Evolutionary conservation across 2,797 vertebrate genomes (phyloP).

Genomic region (Takifugu rubripes): DNA sequence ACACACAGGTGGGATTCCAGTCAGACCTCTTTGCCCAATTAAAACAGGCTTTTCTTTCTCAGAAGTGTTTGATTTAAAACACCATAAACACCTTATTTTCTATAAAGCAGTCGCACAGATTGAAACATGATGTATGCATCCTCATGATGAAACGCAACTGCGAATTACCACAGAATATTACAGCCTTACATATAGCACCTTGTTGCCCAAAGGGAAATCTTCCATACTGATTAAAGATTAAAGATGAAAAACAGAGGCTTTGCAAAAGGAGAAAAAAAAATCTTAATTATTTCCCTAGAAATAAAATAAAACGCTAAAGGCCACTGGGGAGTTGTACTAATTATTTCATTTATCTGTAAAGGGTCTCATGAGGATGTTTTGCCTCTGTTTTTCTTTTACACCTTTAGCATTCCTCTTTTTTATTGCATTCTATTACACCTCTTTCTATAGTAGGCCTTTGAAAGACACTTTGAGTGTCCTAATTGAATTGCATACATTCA

Average conservation of each 20-base stretch:
- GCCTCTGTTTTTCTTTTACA: conserved; percentile 44
- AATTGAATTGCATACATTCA: conserved; percentile 27
- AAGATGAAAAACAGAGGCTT: conserved; percentile 63
- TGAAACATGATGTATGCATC: conserved; percentile 41
- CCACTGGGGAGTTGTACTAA: conserved; percentile 75
- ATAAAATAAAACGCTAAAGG: conserved; percentile 71
- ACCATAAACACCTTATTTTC: conserved; percentile 53
- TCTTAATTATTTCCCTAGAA: conserved; percentile 77
- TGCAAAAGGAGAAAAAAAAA: conserved; percentile 47
- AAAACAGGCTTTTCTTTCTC: conserved; percentile 60
- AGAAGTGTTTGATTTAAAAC: conserved; percentile 46
- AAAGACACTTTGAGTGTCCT: conserved; percentile 16
- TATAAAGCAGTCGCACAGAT: conserved; percentile 16
- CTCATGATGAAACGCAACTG: conserved; percentile 38
- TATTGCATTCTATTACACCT: conserved; percentile 41
- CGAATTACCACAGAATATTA: conserved; percentile 45
- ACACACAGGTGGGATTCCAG: conserved; percentile 69
- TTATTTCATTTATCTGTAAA: conserved; percentile 82
- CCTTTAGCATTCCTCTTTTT: conserved; percentile 44
- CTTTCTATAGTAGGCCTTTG: conserved; percentile 17
- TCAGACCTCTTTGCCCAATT: conserved; percentile 73
- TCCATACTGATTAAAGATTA: conserved; percentile 77
- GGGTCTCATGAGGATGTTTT: conserved; percentile 71
- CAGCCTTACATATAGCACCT: conserved; percentile 63
- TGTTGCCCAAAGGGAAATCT: conserved; percentile 71